These are phyloP conservation scores for Cantharis rustica DNA, from an alignment of 2,888 invertebrate species.

Conservation along the genomic window DNA sequence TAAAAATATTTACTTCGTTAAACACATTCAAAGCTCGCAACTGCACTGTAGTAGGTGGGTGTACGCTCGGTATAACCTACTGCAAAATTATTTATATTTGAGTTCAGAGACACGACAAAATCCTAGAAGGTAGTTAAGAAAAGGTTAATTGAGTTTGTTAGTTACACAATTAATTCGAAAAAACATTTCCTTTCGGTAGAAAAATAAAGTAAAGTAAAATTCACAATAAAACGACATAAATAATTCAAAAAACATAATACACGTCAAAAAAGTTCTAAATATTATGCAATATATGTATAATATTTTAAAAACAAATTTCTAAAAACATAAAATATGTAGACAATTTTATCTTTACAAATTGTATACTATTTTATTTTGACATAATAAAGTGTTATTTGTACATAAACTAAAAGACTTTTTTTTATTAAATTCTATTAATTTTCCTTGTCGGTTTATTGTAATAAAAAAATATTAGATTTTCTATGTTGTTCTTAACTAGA, in stretches of 20 bases:
- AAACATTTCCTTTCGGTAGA: not conserved
- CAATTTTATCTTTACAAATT: not conserved
- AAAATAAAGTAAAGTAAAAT: not conserved
- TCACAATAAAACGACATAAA: not conserved
- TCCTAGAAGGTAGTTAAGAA: not conserved
- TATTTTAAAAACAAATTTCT: not conserved
- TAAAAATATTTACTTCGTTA: conserved; percentile 13
- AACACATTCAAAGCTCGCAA: conserved; percentile 6
- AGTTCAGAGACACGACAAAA: conserved; percentile 19
- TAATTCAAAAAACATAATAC: not conserved
- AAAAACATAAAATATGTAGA: not conserved
- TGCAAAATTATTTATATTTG: conserved; percentile 22
- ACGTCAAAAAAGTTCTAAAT: not conserved
- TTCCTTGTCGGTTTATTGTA: not conserved
- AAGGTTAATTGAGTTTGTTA: conserved; percentile 1
- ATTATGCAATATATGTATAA: not conserved
- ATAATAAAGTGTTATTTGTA: not conserved
- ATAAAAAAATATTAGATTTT: not conserved
- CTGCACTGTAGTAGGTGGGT: conserved; percentile 14
- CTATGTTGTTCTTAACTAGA: not conserved
- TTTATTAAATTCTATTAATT: not conserved
- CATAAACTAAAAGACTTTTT: not conserved
- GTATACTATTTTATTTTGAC: not conserved
- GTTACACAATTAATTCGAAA: not conserved
- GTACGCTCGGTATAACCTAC: conserved; percentile 12